Base-by-base conservation (phyloP, 2,888 invertebrate genomes). In the Tupiocoris notatus region DNA sequence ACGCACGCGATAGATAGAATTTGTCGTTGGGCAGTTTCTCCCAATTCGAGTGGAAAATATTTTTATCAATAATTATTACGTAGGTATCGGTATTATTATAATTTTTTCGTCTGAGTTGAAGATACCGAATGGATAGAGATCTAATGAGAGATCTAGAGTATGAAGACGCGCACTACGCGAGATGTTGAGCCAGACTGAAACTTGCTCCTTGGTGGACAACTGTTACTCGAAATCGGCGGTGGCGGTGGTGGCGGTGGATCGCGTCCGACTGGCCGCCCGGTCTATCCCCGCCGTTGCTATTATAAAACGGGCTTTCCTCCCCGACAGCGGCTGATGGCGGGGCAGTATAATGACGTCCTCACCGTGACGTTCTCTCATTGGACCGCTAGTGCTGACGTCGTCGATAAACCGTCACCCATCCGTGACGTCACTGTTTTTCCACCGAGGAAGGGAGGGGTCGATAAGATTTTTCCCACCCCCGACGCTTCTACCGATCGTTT, bases 281-380 rank as follows among this genome's bases (percentile, higher is more conserved):
- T 58, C 56, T 75, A 75, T 77, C 78, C 73, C 76, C 63, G 71
- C 78, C 66, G 39, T 78, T 67, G 77, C 78, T 78, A 77, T 75
- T 77, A 77, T 78, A 78, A 78, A 78, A 79, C 78, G 17, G 66
- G 68, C 78, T 76, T 76, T 78, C 76, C 77, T 76, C 76, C 61
- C 39, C 39, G 39, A 12, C 70, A 63, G 75, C 67, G 21, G 24
- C 58, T 21, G 65, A n/a, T n/a, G n/a, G 66, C 24, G 22, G 66
- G 71, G 67, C 75, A 67, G 64, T 21, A 7, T n/a, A 17, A 25
- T 70, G 65, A 76, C 79, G 77, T 77, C 77, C 76, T 59, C 22
- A 39, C 67, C 23, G 75, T 66, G 75, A 65, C 78, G 78, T 77
- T 65, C 56, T 61, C 22, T 63, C 63, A 73, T 73, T 73, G 73